These are phyloP conservation scores for Thumatha senex DNA, from an alignment of 2,888 invertebrate species.

Conservation along the genomic window DNA sequence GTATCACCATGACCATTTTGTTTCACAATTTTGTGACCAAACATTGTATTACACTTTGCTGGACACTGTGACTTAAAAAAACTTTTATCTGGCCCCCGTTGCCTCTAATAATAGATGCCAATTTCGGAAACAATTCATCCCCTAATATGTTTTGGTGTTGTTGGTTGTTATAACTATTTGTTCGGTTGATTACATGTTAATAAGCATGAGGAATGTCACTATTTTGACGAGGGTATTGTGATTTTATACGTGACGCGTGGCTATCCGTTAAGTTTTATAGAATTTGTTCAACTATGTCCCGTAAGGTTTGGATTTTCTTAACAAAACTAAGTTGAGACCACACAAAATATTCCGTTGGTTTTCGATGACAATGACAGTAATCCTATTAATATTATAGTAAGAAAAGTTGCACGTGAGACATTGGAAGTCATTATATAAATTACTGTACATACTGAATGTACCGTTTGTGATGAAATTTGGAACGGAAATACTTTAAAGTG, in stretches of 20 bases:
- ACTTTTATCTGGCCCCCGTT: slow-evolving; percentile 63
- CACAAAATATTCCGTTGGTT: not conserved
- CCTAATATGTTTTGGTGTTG: slow-evolving; percentile 82
- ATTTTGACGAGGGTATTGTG: slow-evolving; percentile 55
- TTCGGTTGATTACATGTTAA: slow-evolving; percentile 64
- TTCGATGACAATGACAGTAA: not conserved
- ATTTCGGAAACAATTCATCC: slow-evolving; percentile 70
- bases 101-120: slow-evolving; percentile 64
- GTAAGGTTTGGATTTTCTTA: slow-evolving; percentile 1
- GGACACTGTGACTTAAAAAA: slow-evolving; percentile 53
- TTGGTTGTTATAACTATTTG: slow-evolving; percentile 59
- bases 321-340: slow-evolving; percentile 1
- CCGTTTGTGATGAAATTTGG: too few species aligned
- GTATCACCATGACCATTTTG: slow-evolving; percentile 42
- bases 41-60: slow-evolving; percentile 56
- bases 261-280: slow-evolving; percentile 54
- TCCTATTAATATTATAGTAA: not conserved
- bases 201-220: slow-evolving; percentile 55
- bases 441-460: too few species aligned
- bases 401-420: not conserved
- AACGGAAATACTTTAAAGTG: too few species aligned
- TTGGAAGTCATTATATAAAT: too few species aligned
- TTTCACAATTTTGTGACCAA: slow-evolving; percentile 32
- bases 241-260: slow-evolving; percentile 59
- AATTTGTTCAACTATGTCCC: slow-evolving; percentile 21